Base-by-base conservation (phyloP, 2,113 vertebrate species). In the Hyperopisus bebe region DNA sequence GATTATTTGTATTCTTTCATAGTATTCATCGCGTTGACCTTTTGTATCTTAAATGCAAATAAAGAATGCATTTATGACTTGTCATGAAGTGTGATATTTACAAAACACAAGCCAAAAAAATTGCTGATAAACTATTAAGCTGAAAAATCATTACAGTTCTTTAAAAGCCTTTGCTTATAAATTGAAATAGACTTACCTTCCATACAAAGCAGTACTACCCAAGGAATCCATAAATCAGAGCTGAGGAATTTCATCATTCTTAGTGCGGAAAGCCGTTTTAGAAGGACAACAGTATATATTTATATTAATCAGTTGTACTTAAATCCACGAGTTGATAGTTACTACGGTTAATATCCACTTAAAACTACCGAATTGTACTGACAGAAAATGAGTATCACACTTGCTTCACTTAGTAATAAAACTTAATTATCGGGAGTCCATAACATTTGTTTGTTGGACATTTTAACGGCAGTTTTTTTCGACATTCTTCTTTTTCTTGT, bases 181-280 rank as follows among this genome's bases (percentile, higher is more conserved):
- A 31, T 35, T 24, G n/a, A 48, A 89, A 70, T 27, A 77, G 15
- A 89, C 95, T 95, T 93, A 96, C 96, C 96, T 89, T 95, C 93
- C 93, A 95, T 92, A 91, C 94, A 96, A 89, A 96, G 94, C 46
- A 96, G 48, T 83, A 95, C 53, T 92, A 95, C 91, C 96, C 96
- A 96, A 92, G 96, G 95, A 92, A 96, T 96, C 96, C 96, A 96
- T 66, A 96, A 93, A 90, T 96, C 96, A 90, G 95, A 95, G 93
- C 96, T 96, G 21, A 95, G 95, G 89, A 95, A 95, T 94, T 95
- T 96, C 94, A 95, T 91, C 96, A 96, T 96, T 91, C 89, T 91
- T 87, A 35, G 88, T 70, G 84, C 92, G 70, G 90, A 44, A 80
- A 46, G 82, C 88, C 91, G 19, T n/a, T 90, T 86, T 91, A 7